Evolutionary conservation across 1,140 invertebrate genomes (phyloP).

Genomic region (Pararge aegeria): DNA sequence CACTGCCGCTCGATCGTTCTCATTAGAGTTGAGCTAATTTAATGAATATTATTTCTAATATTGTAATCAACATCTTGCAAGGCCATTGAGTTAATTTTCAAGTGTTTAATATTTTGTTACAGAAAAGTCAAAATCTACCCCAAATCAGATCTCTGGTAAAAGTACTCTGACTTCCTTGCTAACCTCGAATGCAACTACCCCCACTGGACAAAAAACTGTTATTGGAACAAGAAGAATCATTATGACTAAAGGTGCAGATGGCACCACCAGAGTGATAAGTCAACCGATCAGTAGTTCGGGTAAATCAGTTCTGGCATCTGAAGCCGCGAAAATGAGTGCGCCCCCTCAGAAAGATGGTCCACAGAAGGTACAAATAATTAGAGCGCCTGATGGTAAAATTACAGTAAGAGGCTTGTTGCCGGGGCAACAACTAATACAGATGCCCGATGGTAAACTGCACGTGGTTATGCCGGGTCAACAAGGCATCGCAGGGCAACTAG

Average conservation of each 20-base stretch:
- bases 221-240: constrained; percentile 87
- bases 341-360: constrained; percentile 74
- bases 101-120: constrained; percentile 28
- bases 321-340: constrained; percentile 42
- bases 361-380: constrained; percentile 94
- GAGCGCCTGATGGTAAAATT: constrained; percentile 93
- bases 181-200: constrained; percentile 79
- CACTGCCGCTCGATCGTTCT: no score
- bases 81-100: no score
- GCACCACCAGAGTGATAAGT: constrained; percentile 87
- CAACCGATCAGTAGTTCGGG: constrained; percentile 65
- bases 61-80: no score
- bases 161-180: constrained; percentile 85
- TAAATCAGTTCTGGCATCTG: constrained; percentile 42
- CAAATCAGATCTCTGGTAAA: constrained; percentile 81
- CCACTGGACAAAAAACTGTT: constrained; percentile 83
- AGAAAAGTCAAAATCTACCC: constrained; percentile 62
- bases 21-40: no score
- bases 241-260: constrained; percentile 90
- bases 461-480: constrained; percentile 82
- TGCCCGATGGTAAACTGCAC: constrained; percentile 96
- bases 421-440: constrained; percentile 95
- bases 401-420: constrained; percentile 94
- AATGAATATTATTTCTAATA: no score
- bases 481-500: constrained; percentile 58